Evolutionary conservation across 1,140 invertebrate species (phyloP).

Genomic region (Diuraphis noxia): DNA sequence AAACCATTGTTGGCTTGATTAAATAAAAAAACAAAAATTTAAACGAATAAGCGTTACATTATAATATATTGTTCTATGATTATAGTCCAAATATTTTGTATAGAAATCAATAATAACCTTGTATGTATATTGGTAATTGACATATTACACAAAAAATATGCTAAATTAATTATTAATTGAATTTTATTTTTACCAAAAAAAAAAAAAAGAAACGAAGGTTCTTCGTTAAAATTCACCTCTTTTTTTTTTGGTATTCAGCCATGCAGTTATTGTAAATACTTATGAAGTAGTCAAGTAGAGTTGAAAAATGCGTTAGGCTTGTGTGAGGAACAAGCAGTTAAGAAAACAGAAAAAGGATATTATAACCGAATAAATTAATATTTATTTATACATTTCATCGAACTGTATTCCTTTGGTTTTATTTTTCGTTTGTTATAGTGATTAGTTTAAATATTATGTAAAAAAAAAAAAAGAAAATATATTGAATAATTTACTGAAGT

Average conservation of each 20-base stretch:
- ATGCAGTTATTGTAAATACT: background rate
- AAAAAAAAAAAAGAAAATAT: background rate
- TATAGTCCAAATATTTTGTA: background rate
- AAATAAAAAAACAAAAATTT: background rate
- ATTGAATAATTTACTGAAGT: constrained; percentile 17
- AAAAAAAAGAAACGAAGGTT: too few species aligned
- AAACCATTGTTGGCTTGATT: background rate
- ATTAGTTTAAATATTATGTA: background rate
- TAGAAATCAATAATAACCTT: background rate
- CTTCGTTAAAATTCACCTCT: background rate
- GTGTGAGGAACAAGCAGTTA: background rate
- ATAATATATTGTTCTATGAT: too few species aligned
- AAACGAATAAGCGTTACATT: background rate
- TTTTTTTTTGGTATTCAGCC: background rate
- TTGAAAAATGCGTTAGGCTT: background rate
- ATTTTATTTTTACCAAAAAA: background rate
- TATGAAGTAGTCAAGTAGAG: background rate
- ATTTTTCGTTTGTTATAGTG: background rate
- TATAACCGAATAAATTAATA: background rate
- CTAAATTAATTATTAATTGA: background rate
- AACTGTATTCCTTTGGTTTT: background rate
- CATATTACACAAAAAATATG: background rate
- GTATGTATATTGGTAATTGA: background rate
- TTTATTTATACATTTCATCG: background rate
- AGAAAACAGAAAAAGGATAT: background rate